phyloP scores from a whole-genome alignment of 2,888 invertebrate genomes.

The Pocota personata region DNA sequence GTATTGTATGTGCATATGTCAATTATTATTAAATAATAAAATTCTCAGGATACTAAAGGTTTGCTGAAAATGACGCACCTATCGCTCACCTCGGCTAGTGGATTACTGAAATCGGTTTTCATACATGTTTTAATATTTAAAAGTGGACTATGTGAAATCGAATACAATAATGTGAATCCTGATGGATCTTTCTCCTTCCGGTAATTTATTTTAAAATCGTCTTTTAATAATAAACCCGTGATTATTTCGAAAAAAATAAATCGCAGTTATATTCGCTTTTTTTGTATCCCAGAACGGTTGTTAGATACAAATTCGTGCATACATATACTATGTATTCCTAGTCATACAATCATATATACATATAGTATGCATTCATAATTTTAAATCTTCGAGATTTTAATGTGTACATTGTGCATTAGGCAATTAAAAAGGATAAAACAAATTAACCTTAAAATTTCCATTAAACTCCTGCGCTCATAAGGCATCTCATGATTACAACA shows the following conservation, averaged over 20 bases:
- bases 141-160: slow-evolving; percentile 79
- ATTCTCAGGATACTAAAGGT: background rate
- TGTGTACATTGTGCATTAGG: too few species aligned
- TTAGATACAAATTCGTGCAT: too few species aligned
- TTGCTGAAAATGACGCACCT: slow-evolving; percentile 8
- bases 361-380: too few species aligned
- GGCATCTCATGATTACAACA: too few species aligned
- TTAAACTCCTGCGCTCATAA: too few species aligned
- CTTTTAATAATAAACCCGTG: background rate
- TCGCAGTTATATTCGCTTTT: too few species aligned
- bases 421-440: too few species aligned
- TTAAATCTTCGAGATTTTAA: too few species aligned
- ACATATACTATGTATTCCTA: too few species aligned
- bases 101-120: slow-evolving; percentile 18
- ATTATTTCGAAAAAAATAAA: background rate
- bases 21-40: background rate
- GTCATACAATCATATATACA: too few species aligned
- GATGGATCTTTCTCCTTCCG: slow-evolving; percentile 91
- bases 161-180: slow-evolving; percentile 86
- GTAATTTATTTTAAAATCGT: slow-evolving; percentile 79
- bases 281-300: too few species aligned
- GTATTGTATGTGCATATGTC: background rate
- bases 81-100: background rate
- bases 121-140: slow-evolving; percentile 33
- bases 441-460: too few species aligned